phyloP scores from a whole-genome alignment of 2,797 vertebrate species.

The Enteromius viviparus region DNA sequence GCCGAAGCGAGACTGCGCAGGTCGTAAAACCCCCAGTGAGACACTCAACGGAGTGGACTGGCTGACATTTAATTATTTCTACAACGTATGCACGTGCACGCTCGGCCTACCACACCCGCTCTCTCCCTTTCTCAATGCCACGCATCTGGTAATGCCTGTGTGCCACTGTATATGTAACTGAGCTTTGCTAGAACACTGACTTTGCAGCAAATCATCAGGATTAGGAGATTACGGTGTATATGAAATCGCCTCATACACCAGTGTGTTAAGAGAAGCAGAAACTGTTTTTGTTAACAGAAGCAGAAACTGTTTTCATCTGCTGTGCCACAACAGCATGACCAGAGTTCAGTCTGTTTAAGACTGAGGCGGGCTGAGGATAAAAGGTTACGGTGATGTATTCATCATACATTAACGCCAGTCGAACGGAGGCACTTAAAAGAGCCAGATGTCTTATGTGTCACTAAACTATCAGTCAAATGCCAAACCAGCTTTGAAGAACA shows the following conservation, averaged over 20 bases:
- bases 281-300: slow-evolving; percentile 15
- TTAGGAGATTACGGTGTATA: slow-evolving; percentile 42
- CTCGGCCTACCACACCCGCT: neutral
- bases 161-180: slow-evolving; percentile 34
- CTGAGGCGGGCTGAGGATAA: neutral
- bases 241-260: neutral
- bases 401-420: slow-evolving; percentile 6
- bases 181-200: slow-evolving; percentile 20
- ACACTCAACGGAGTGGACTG: slow-evolving; percentile 60
- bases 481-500: neutral
- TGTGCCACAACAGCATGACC: neutral
- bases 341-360: slow-evolving; percentile 18
- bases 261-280: slow-evolving; percentile 23
- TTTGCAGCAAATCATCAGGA: slow-evolving; percentile 48
- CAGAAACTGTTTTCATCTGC: neutral
- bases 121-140: slow-evolving; percentile 8
- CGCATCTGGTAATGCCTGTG: slow-evolving; percentile 25
- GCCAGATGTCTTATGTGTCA: slow-evolving; percentile 9
- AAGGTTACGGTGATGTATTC: neutral
- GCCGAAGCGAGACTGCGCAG: slow-evolving; percentile 61
- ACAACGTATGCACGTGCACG: slow-evolving; percentile 61
- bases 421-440: slow-evolving; percentile 9
- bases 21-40: slow-evolving; percentile 68
- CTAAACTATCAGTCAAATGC: neutral
- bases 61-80: slow-evolving; percentile 75